A percentile compares a stretch with the other conserved stretches of the same genome.
Evolutionary conservation across 2,797 vertebrate species (phyloP).

Genomic region (Rhadinocentrus ornatus): DNA sequence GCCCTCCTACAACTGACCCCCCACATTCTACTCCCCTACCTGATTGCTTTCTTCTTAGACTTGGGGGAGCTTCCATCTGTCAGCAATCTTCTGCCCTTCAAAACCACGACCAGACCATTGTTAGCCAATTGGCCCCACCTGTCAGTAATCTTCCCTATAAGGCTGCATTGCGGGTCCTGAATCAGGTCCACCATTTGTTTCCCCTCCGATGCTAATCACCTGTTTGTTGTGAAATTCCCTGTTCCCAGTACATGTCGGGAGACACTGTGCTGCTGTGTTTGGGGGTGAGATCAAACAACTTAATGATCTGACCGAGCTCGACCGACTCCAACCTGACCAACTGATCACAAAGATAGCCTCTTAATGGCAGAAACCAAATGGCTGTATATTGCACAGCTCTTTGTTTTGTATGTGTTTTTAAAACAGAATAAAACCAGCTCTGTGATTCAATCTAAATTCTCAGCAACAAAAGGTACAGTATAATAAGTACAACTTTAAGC

Average conservation of each 20-base stretch:
- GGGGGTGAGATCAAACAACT: constrained; percentile 63
- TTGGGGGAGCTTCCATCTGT: constrained; percentile 81
- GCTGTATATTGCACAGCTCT: constrained; percentile 7
- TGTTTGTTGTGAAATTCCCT: constrained; percentile 80
- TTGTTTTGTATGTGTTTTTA: constrained; percentile 4
- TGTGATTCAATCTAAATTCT: background rate
- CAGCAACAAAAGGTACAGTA: background rate
- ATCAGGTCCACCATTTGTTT: constrained; percentile 80
- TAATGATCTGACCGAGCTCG: constrained; percentile 54
- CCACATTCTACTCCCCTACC: constrained; percentile 68
- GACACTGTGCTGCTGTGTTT: constrained; percentile 64
- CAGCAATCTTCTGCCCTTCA: constrained; percentile 85
- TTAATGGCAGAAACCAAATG: constrained; percentile 29
- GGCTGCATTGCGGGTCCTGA: constrained; percentile 64
- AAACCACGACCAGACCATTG: constrained; percentile 77
- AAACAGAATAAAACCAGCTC: background rate
- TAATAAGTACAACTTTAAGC: background rate
- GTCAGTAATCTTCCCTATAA: constrained; percentile 82
- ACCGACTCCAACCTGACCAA: constrained; percentile 47
- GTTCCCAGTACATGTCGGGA: constrained; percentile 70
- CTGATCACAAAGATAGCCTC: constrained; percentile 55
- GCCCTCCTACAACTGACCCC: constrained; percentile 53
- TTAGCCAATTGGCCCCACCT: constrained; percentile 83
- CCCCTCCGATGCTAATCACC: constrained; percentile 83
- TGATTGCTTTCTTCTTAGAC: constrained; percentile 83